Conservation (phyloP, 2,797 vertebrate genomes). For the Cynopterus sphinx region DNA sequence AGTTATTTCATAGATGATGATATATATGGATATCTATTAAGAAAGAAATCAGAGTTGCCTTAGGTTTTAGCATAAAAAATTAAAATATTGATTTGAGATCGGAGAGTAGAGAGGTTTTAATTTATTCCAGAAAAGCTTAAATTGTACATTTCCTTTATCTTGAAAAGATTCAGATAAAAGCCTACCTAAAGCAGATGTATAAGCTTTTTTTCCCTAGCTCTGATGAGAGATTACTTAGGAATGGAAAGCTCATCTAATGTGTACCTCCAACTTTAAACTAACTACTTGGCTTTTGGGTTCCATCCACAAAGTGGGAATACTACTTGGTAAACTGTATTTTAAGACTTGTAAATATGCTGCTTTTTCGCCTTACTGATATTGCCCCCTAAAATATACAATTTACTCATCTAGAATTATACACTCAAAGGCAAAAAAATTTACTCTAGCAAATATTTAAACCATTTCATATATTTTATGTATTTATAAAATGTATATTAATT, state of each 20-base stretch:
- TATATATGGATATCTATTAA: not conserved
- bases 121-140: constrained; percentile 42
- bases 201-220: not conserved
- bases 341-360: not conserved
- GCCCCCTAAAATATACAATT: not conserved
- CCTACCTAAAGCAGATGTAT: not conserved
- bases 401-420: not conserved
- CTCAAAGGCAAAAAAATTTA: not conserved
- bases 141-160: not conserved
- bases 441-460: not conserved
- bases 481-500: not conserved
- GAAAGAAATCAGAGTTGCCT: constrained; percentile 14
- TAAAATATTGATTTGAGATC: constrained; percentile 20
- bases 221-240: not conserved
- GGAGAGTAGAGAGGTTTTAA: not conserved
- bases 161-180: not conserved
- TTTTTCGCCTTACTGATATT: not conserved
- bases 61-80: constrained; percentile 22
- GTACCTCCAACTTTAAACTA: not conserved
- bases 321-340: not conserved
- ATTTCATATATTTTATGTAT: not conserved
- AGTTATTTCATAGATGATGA: not conserved
- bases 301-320: not conserved
- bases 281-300: not conserved
- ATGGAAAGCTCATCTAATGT: not conserved